Evolutionary conservation across 92 coral and sea anemone species (phyloP).

Genomic region (Galaxea fascicularis): DNA sequence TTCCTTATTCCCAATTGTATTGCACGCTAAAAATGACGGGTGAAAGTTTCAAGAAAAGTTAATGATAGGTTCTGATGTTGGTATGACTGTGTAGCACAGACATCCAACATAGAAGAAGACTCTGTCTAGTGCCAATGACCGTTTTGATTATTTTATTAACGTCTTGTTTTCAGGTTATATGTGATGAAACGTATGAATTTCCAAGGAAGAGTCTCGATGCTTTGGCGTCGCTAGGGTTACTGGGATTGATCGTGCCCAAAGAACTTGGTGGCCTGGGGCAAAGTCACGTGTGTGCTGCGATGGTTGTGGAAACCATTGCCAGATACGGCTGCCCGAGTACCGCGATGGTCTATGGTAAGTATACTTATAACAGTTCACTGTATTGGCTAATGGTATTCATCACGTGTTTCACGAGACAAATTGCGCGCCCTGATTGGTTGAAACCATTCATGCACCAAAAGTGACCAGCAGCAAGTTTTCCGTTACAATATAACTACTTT

Average conservation of each 20-base stretch:
- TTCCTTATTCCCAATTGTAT: too few species aligned
- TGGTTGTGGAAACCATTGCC: conserved; percentile 78
- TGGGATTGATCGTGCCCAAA: conserved; percentile 69
- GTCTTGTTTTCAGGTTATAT: conserved; percentile 29
- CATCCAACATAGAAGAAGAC: too few species aligned
- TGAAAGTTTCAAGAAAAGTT: too few species aligned
- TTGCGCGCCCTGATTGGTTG: neutral
- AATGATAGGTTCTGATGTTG: too few species aligned
- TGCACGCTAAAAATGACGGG: too few species aligned
- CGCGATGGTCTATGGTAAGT: conserved; percentile 71
- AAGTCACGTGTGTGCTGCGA: conserved; percentile 71
- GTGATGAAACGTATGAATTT: conserved; percentile 67
- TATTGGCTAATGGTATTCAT: neutral
- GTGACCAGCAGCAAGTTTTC: too few species aligned
- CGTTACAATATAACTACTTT: too few species aligned
- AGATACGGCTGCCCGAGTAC: conserved; percentile 79
- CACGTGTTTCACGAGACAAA: neutral
- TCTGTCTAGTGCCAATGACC: too few species aligned
- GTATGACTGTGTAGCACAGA: too few species aligned
- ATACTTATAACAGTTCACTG: neutral
- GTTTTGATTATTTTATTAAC: too few species aligned
- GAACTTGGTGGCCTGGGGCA: conserved; percentile 75
- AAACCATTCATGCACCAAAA: neutral
- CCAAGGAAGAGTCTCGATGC: conserved; percentile 66
- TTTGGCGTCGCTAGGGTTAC: conserved; percentile 61